Conservation (phyloP, 2,797 vertebrate genomes). For the Pyrocephalus nanus region DNA sequence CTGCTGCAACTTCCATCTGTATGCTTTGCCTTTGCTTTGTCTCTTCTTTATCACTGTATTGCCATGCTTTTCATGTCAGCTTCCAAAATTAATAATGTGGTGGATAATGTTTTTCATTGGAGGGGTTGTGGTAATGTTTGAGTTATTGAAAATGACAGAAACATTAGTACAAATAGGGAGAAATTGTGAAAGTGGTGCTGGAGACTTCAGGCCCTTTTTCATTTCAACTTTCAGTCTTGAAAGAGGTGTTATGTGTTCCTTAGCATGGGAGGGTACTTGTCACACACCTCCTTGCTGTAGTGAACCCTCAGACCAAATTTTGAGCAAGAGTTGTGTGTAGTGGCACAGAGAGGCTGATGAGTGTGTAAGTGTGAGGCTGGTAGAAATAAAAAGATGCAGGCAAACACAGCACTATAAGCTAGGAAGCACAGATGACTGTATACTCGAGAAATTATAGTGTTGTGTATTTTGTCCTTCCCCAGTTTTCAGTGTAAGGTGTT, state of each 20-base stretch:
- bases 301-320: not conserved
- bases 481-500: slow-evolving; percentile 22
- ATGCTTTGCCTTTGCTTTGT: not conserved
- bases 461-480: slow-evolving; percentile 27
- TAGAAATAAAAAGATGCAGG: not conserved
- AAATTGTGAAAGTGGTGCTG: not conserved
- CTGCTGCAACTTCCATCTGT: not conserved
- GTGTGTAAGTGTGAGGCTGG: not conserved
- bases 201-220: not conserved
- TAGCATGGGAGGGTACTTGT: not conserved
- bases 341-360: not conserved
- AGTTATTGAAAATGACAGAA: slow-evolving; percentile 10
- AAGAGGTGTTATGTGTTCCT: not conserved
- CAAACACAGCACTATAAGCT: not conserved
- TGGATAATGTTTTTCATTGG: not conserved
- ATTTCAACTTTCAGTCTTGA: slow-evolving; percentile 29
- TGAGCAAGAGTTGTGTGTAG: not conserved
- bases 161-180: not conserved
- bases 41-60: not conserved
- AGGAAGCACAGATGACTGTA: not conserved
- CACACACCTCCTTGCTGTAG: not conserved
- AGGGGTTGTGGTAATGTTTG: not conserved
- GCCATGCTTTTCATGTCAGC: not conserved
- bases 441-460: slow-evolving; percentile 23
- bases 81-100: not conserved